Base-by-base conservation (phyloP, 2,113 vertebrate genomes). In the Leptosomus discolor region DNA sequence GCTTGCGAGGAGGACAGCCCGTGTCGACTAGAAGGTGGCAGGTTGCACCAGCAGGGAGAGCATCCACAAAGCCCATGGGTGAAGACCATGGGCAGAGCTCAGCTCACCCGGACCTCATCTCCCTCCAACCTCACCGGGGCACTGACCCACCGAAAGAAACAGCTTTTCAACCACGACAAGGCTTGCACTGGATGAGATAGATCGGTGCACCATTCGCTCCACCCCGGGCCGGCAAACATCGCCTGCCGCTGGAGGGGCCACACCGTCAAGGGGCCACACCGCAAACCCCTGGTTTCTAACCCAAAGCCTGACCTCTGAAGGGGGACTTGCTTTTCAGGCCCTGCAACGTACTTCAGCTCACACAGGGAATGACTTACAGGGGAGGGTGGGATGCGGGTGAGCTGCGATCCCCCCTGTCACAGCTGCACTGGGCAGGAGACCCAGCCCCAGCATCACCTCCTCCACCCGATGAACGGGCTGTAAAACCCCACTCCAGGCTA, bases 1-100 rank as follows among this genome's bases (percentile, higher is more conserved):
- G 5, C 14, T 0, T 1, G 30, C 0, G 0, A 23, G 39, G 30
- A 54, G 50, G 27, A 71, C 32, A n/a, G 45, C 0, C 0, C n/a
- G 88, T 5, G 17, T n/a, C 48, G 7, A 9, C 12, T 0, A 14
- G 32, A 43, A 23, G 51, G 30, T 60, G 41, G 57, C 20, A 29
- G 39, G 53, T 0, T 27, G 30, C 63, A 32, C 14, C 46, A 37
- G 58, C 3, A 30, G 67, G 53, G 37, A 50, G 5, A 85, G 36
- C 58, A 75, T 1, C 74, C 2, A 3, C 68, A 3, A 54, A 58
- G 4, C 0, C 63, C 65, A 8, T 0, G 26, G 46, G 46, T 20
- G 12, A 67, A 73, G 58, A 20, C 11, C 51, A 43, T 0, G 8
- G 46, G 45, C 36, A 60, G 46, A 84, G n/a, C 27, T 54, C 14